Conservation (phyloP, 2,113 vertebrate species). For the Salminus brasiliensis region DNA sequence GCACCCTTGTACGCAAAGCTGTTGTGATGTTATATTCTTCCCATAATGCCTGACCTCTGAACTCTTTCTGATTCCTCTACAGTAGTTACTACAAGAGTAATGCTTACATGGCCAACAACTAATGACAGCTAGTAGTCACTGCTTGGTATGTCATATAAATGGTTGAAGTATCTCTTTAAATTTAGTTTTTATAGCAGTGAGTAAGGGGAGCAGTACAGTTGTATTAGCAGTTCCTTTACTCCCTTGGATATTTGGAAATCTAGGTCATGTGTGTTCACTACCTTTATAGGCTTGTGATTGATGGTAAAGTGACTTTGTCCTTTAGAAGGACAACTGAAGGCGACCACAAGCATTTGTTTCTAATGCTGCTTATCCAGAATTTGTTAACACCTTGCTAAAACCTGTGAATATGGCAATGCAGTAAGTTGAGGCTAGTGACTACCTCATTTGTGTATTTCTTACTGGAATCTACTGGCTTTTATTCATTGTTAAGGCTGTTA, state of each 20-base stretch:
- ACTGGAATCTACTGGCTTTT: background rate
- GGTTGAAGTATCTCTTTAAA: no score
- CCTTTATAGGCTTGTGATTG: conserved; percentile 45
- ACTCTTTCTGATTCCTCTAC: no score
- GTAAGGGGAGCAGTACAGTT: conserved; percentile 28
- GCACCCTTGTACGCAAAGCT: no score
- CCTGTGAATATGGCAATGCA: background rate
- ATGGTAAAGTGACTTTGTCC: conserved; percentile 50
- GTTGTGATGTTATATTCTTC: no score
- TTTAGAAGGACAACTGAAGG: conserved; percentile 50
- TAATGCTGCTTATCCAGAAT: conserved; percentile 22
- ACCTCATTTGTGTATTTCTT: background rate
- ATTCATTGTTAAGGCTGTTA: background rate
- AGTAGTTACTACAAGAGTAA: no score
- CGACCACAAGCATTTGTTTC: conserved; percentile 24
- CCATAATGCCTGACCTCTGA: no score
- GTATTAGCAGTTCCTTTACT: background rate
- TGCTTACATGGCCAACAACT: no score
- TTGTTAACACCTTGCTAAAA: background rate
- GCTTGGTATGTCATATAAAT: no score
- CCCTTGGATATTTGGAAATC: conserved; percentile 47
- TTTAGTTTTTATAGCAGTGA: background rate
- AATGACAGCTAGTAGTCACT: no score
- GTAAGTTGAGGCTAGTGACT: background rate
- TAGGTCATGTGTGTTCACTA: conserved; percentile 43